Base-by-base conservation (phyloP, 30 jellyfish, hydroid and myxozoan genomes). In the Aurelia aurita region DNA sequence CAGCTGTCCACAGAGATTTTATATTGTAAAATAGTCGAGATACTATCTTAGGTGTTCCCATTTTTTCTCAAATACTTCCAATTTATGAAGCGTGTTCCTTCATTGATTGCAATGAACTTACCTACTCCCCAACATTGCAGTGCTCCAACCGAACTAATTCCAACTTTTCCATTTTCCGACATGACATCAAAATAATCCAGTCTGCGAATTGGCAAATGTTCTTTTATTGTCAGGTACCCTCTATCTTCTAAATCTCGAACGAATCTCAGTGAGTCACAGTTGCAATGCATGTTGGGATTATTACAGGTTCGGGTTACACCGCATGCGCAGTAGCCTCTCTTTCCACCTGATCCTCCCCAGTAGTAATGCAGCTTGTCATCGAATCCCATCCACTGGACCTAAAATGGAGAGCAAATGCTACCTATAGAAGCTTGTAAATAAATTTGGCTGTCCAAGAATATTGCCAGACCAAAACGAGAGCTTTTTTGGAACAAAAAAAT, bases 321-420 rank as follows among this genome's bases (percentile, higher is more conserved):
- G 79, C 99, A 94, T 8, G 91, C 97, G 69, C 99, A 94, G 62
- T 83, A 89, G 53, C 97, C 96, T 74, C 97, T 89, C 46, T 82
- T 54, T 8, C 96, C 96, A 7, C 87, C 85, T 0, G 97, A 90
- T 18, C 99, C 99, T 20, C 97, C 99, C 99, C 99, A 94, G 60
- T 94, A 94, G 82, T 94, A 89, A 84, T 94, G 99, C 85, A 94
- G 83, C 25, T 72, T 80, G 74, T 94, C 97, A 67, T 94, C 99
- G 60, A 89, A 96, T 13, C 99, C 99, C 93, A 94, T 84, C 99
- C 99, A 94, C 14, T 88, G 88, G 7, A 85, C 93, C 97, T 93
- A 51, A 15, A 72, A 78, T 55, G 51, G 51, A 39, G 16, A 69
- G 53, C 18, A 47, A 68, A n/a, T n/a, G n/a, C n/a, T n/a, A n/a